phyloP scores from a whole-genome alignment of 2,888 invertebrate species.

The Ctenicera cuprea region DNA sequence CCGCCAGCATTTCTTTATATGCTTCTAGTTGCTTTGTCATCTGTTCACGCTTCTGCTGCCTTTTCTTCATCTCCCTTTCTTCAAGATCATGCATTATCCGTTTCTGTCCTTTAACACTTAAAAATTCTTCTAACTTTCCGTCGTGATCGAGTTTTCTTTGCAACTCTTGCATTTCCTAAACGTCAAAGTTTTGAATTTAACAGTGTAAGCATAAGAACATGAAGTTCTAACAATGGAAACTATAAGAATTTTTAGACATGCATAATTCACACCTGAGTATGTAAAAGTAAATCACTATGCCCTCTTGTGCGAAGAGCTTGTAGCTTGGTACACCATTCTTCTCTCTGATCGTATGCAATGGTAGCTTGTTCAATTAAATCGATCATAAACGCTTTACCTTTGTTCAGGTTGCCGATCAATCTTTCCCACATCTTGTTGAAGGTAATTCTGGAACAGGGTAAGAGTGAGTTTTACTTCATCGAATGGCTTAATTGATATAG shows the following conservation, averaged over 20 bases:
- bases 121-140: slow-evolving; percentile 88
- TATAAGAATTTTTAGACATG: too few species aligned
- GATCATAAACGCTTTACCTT: slow-evolving; percentile 87
- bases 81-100: slow-evolving; percentile 84
- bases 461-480: too few species aligned
- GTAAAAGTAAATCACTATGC: slow-evolving; percentile 81
- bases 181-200: slow-evolving; percentile 42
- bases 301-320: slow-evolving; percentile 86
- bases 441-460: slow-evolving; percentile 77
- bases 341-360: slow-evolving; percentile 91
- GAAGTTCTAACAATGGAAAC: not conserved
- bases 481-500: too few species aligned
- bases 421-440: slow-evolving; percentile 90
- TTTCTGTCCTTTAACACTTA: slow-evolving; percentile 89
- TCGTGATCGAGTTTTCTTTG: slow-evolving; percentile 91
- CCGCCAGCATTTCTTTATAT: slow-evolving; percentile 84
- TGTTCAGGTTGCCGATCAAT: slow-evolving; percentile 83
- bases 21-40: slow-evolving; percentile 83
- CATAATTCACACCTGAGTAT: slow-evolving; percentile 81
- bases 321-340: slow-evolving; percentile 87
- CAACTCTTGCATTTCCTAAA: slow-evolving; percentile 90
- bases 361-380: slow-evolving; percentile 93
- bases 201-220: too few species aligned
- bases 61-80: slow-evolving; percentile 83
- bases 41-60: slow-evolving; percentile 79